Evolutionary conservation across 2,113 vertebrate species (phyloP).

Genomic region (Phodopus roborovskii): DNA sequence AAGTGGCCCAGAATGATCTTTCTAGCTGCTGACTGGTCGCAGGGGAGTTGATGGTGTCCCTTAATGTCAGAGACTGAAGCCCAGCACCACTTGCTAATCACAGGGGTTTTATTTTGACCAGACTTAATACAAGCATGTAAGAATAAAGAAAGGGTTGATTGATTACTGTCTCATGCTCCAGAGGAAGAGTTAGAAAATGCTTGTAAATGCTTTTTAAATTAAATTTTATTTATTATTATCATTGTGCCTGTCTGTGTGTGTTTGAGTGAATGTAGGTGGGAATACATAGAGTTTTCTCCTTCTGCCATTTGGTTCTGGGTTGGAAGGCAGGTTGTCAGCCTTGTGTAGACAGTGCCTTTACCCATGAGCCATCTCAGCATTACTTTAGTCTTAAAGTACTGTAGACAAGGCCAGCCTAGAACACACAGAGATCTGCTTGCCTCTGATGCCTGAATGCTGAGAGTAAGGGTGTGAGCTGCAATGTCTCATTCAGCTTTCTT

Average conservation of each 20-base stretch:
- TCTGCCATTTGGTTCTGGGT: neutral
- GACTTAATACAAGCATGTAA: neutral
- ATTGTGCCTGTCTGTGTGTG: too few relatives aligned
- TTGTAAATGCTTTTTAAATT: neutral
- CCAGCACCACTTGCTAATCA: neutral
- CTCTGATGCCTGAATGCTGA: neutral
- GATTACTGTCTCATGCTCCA: neutral
- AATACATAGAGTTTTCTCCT: neutral
- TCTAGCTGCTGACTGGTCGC: fast-evolving
- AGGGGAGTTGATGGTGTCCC: neutral
- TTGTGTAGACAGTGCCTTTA: neutral
- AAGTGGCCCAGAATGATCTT: neutral
- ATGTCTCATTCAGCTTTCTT: neutral
- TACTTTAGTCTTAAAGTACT: neutral
- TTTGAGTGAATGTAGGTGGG: neutral
- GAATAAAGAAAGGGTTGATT: neutral
- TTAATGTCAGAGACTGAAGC: neutral
- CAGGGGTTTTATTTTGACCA: neutral
- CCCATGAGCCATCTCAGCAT: neutral
- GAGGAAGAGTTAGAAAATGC: neutral
- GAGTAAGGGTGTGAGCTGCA: neutral
- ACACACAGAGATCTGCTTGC: neutral
- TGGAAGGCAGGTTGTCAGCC: neutral
- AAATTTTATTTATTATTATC: neutral
- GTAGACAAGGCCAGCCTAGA: neutral